Evolutionary conservation across 2,797 vertebrate genomes (phyloP).

Genomic region (Erpetoichthys calabaricus): DNA sequence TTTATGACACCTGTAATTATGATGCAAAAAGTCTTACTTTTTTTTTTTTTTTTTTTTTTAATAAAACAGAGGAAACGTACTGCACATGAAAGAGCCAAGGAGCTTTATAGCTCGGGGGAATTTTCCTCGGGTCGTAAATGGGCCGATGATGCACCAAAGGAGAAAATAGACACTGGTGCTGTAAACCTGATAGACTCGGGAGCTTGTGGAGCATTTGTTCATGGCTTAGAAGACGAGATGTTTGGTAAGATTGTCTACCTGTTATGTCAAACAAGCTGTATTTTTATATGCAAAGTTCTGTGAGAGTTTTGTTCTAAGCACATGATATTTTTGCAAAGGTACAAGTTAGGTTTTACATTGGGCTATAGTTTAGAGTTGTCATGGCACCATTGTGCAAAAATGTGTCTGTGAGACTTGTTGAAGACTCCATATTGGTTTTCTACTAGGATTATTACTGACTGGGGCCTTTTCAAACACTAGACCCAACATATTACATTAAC

Average conservation of each 20-base stretch:
- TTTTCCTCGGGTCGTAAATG: conserved; percentile 93
- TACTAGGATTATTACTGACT: no score
- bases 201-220: conserved; percentile 92
- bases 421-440: no score
- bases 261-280: not conserved
- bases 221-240: conserved; percentile 97
- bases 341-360: no score
- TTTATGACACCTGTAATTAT: no score
- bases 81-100: conserved; percentile 86
- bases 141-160: conserved; percentile 92
- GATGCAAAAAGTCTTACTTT: no score
- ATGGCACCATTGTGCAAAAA: no score
- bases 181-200: conserved; percentile 92
- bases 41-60: no score
- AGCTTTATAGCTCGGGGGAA: conserved; percentile 87
- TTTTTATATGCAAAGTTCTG: not conserved
- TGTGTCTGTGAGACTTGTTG: no score
- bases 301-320: not conserved
- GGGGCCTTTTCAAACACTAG: no score
- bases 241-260: conserved; percentile 55
- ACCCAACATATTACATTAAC: no score
- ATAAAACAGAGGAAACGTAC: conserved; percentile 78
- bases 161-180: conserved; percentile 77
- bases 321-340: no score
- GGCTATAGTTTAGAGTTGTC: no score